Evolutionary conservation across 2,113 vertebrate genomes (phyloP).

Genomic region (Speoplatyrhinus poulsoni): DNA sequence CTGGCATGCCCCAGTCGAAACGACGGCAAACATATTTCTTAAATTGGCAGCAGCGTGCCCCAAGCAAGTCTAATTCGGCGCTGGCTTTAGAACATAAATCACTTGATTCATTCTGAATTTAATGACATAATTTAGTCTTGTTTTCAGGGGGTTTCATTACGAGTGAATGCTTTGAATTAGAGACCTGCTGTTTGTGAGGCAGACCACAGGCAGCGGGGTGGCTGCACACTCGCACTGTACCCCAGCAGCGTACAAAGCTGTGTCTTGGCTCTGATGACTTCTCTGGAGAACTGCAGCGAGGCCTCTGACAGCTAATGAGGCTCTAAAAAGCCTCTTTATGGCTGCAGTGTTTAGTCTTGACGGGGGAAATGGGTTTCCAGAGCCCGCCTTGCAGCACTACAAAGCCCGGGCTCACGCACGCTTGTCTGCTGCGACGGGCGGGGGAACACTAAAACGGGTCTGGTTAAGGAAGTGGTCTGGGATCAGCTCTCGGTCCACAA

Average conservation of each 20-base stretch:
- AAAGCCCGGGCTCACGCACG: constrained; percentile 41
- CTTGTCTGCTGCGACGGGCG: no score
- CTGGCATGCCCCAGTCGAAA: constrained; percentile 36
- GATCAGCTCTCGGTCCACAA: not conserved
- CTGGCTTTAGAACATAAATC: constrained; percentile 67
- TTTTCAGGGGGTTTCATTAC: constrained; percentile 65
- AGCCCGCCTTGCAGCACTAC: constrained; percentile 58
- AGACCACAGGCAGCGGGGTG: constrained; percentile 60
- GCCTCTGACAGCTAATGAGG: constrained; percentile 74
- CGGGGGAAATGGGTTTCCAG: constrained; percentile 66
- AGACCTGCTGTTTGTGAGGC: constrained; percentile 46
- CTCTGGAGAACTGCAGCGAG: constrained; percentile 63
- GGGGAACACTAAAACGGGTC: no score
- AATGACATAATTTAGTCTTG: constrained; percentile 71
- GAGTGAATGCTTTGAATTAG: constrained; percentile 59
- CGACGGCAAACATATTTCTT: constrained; percentile 53
- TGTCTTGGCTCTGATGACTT: constrained; percentile 64
- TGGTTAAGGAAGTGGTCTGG: constrained; percentile 16
- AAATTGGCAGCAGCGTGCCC: constrained; percentile 68
- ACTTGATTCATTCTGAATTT: constrained; percentile 70
- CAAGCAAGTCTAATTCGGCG: constrained; percentile 59
- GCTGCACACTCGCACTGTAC: constrained; percentile 30
- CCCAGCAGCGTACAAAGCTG: constrained; percentile 46
- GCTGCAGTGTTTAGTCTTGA: constrained; percentile 69
- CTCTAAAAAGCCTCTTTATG: constrained; percentile 69